Conservation (phyloP, 2,888 invertebrate species). For the Sepioteuthis lessoniana region DNA sequence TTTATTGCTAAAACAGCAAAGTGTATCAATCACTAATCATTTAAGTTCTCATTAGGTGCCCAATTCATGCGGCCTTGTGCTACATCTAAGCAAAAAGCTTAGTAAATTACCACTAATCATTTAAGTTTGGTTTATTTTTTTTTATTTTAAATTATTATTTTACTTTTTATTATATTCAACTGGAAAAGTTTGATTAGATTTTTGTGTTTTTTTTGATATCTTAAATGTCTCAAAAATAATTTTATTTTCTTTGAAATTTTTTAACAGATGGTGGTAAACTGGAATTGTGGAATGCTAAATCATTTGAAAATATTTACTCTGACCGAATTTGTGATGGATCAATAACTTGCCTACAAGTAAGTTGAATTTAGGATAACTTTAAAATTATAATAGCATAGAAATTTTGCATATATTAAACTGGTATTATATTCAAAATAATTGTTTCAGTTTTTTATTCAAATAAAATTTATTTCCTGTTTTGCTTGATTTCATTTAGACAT, state of each 20-base stretch:
- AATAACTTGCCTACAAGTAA: conserved; percentile 69
- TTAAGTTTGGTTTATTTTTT: too few relatives aligned
- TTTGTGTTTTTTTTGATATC: background rate
- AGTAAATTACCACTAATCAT: too few relatives aligned
- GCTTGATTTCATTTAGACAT: background rate
- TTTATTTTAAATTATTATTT: too few relatives aligned
- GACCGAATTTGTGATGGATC: conserved; percentile 65
- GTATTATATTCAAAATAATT: background rate
- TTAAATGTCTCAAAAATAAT: background rate
- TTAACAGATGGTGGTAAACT: conserved; percentile 73
- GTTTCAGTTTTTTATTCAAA: too few relatives aligned
- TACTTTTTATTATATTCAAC: too few relatives aligned
- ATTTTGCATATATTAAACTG: background rate
- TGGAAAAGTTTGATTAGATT: background rate
- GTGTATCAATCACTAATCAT: too few relatives aligned
- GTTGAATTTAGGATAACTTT: background rate
- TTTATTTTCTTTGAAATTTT: background rate
- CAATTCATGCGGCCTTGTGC: too few relatives aligned
- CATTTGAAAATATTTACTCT: conserved; percentile 64
- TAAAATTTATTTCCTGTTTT: too few relatives aligned
- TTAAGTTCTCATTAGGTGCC: too few relatives aligned
- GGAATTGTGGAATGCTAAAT: conserved; percentile 69
- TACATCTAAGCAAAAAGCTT: too few relatives aligned
- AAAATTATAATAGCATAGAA: background rate
- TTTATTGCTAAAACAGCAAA: background rate